A percentile compares a stretch with the other conserved stretches of the same genome.
Conservation (phyloP, 2,113 vertebrate genomes). For the Cathartes aura region DNA sequence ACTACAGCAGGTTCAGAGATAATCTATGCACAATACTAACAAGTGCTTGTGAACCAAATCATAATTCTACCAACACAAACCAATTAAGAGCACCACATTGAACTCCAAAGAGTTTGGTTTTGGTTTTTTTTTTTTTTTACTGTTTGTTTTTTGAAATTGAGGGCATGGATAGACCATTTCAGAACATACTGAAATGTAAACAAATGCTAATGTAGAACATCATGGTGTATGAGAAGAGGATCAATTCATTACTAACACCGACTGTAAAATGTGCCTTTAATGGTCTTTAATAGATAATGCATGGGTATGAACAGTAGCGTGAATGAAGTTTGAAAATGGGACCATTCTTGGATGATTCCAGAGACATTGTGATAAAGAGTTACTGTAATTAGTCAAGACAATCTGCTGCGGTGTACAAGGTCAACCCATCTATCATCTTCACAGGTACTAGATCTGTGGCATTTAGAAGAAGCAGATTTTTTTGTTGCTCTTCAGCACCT, state of each 20-base stretch:
- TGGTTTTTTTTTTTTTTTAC: neutral
- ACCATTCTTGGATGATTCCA: neutral
- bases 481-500: neutral
- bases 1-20: neutral
- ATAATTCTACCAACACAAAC: neutral
- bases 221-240: neutral
- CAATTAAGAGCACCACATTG: neutral
- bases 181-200: neutral
- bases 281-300: neutral
- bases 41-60: neutral
- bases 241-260: neutral
- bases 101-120: neutral
- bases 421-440: neutral
- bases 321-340: neutral
- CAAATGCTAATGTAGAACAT: neutral
- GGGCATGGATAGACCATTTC: neutral
- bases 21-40: neutral
- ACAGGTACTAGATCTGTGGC: neutral
- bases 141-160: neutral
- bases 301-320: neutral
- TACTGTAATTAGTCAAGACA: neutral
- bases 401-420: neutral
- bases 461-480: neutral
- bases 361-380: neutral
- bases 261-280: neutral